Evolutionary conservation across 2,888 invertebrate species (phyloP).

Genomic region (Drosophila atroscutellata): DNA sequence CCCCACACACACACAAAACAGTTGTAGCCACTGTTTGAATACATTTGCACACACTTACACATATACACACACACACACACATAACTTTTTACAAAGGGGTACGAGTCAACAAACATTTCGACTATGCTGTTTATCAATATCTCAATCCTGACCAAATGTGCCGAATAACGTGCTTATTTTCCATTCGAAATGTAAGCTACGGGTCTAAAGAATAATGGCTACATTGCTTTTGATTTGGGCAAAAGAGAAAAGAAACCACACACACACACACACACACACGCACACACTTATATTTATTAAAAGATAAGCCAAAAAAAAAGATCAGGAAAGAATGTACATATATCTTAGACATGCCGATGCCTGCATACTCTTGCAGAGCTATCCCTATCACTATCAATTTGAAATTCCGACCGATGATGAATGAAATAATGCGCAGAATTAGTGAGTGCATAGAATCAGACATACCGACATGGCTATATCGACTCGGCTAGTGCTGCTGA

Average conservation of each 20-base stretch:
- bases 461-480: not conserved
- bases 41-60: not conserved
- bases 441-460: not conserved
- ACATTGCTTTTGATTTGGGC: not conserved
- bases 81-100: not conserved
- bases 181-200: not conserved
- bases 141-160: not conserved
- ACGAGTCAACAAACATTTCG: not conserved
- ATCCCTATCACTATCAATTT: not conserved
- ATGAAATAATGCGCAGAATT: not conserved
- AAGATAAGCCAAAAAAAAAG: not conserved
- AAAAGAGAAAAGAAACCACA: not conserved
- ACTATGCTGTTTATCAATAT: not conserved
- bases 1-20: conserved; percentile 26
- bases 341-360: not conserved
- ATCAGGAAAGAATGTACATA: not conserved
- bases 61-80: no score
- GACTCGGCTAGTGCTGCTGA: not conserved
- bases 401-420: not conserved
- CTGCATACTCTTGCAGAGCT: not conserved
- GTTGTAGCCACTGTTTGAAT: conserved; percentile 24
- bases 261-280: no score
- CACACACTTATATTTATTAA: no score
- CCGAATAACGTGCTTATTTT: not conserved
- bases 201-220: not conserved